phyloP scores from a whole-genome alignment of 2,888 invertebrate genomes.

The Mesorhabditis belari region DNA sequence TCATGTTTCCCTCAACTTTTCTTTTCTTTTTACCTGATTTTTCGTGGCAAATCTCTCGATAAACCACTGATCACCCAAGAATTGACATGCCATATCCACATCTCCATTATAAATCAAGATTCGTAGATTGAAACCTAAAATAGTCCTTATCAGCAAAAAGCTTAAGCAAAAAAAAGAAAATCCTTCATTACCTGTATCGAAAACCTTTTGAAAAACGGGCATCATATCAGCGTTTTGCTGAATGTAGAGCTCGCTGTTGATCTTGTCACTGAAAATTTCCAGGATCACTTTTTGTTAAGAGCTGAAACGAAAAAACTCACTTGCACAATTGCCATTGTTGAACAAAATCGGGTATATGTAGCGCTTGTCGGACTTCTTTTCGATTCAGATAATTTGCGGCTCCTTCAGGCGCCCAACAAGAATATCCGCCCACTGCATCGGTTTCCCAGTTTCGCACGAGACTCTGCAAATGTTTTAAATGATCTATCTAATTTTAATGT shows the following conservation, averaged over 20 bases:
- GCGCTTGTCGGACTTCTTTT: constrained; percentile 21
- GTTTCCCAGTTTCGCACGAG: constrained; percentile 25
- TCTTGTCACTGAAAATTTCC: constrained; percentile 25
- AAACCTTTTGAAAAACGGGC: constrained; percentile 28
- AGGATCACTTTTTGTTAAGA: not conserved
- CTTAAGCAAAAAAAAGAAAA: not conserved
- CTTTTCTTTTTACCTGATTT: not conserved
- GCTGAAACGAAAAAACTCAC: constrained; percentile 5
- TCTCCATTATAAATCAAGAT: constrained; percentile 47
- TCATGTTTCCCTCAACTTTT: not conserved
- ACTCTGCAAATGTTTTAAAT: constrained; percentile 20
- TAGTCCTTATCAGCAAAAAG: too few relatives aligned
- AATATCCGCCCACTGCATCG: constrained; percentile 25
- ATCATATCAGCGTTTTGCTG: constrained; percentile 40
- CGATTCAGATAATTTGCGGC: constrained; percentile 21
- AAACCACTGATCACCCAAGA: constrained; percentile 46
- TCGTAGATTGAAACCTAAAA: too few relatives aligned
- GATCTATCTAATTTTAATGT: too few relatives aligned
- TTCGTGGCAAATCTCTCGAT: constrained; percentile 21
- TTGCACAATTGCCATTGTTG: constrained; percentile 28
- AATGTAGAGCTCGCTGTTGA: constrained; percentile 34
- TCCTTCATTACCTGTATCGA: constrained; percentile 16
- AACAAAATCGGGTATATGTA: constrained; percentile 28
- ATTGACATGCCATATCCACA: constrained; percentile 41
- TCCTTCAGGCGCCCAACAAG: constrained; percentile 27